A percentile compares a stretch with the other conserved stretches of the same genome.
Evolutionary conservation across 2,797 vertebrate genomes (phyloP).

Genomic region (Gadopsis bispinosus): DNA sequence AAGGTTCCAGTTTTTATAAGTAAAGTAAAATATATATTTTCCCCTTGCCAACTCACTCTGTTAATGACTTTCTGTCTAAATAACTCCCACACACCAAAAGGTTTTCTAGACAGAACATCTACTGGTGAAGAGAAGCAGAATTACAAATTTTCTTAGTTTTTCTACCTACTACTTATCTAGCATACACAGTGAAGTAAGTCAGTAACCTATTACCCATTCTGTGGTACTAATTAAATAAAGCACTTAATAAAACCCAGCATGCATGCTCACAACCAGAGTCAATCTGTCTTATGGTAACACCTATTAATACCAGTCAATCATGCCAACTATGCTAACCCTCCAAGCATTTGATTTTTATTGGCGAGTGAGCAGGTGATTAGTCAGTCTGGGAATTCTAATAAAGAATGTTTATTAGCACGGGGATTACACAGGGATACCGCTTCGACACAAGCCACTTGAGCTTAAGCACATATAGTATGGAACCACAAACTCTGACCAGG

Average conservation of each 20-base stretch:
- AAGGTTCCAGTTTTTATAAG: not conserved
- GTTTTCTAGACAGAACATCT: not conserved
- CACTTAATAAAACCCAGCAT: constrained; percentile 47
- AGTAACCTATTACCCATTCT: constrained; percentile 11
- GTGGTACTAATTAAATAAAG: constrained; percentile 47
- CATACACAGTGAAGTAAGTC: not conserved
- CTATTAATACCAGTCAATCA: constrained; percentile 63
- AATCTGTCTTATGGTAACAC: constrained; percentile 51
- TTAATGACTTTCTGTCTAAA: not conserved
- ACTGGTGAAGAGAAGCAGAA: not conserved
- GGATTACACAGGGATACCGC: constrained; percentile 43
- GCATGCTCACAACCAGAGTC: constrained; percentile 26
- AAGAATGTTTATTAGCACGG: constrained; percentile 48
- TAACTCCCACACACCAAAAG: not conserved
- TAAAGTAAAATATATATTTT: not conserved
- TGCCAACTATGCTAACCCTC: constrained; percentile 51
- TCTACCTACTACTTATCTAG: not conserved
- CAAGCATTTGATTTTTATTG: constrained; percentile 50
- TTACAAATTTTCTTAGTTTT: not conserved
- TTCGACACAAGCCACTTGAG: constrained; percentile 25
- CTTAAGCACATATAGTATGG: not conserved
- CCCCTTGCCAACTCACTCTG: not conserved
- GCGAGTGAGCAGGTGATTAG: constrained; percentile 54
- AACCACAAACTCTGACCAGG: not conserved
- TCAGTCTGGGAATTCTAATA: constrained; percentile 53